Conservation (phyloP, 2,113 vertebrate genomes). For the Irena cyanogastra region DNA sequence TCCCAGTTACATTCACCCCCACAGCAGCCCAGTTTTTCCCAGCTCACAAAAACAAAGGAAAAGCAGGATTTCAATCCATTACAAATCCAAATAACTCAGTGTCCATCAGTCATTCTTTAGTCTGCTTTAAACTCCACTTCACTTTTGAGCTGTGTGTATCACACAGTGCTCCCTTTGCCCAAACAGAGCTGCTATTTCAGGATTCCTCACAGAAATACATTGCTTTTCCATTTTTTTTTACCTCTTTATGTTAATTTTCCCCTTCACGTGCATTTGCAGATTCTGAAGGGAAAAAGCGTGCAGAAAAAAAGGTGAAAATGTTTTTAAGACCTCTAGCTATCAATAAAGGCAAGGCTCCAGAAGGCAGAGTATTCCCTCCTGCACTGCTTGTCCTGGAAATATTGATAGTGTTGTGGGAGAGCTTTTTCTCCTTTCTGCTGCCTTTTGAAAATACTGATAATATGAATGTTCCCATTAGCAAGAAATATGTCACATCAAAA, state of each 20-base stretch:
- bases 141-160: neutral
- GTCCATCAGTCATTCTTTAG: neutral
- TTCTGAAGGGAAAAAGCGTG: neutral
- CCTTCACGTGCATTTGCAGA: neutral
- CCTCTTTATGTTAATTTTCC: neutral
- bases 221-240: neutral
- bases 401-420: neutral
- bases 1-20: neutral
- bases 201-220: neutral
- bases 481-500: conserved; percentile 69
- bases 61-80: neutral
- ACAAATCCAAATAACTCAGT: neutral
- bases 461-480: conserved; percentile 69
- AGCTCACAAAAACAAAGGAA: neutral
- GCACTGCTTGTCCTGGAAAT: conserved; percentile 34
- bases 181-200: neutral
- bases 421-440: neutral
- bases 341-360: conserved; percentile 4
- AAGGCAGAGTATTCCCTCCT: neutral
- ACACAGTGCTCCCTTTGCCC: neutral
- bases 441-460: conserved; percentile 42
- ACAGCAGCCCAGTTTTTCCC: neutral
- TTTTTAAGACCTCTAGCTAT: neutral
- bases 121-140: neutral
- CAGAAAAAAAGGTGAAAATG: neutral